Evolutionary conservation across 2,888 invertebrate genomes (phyloP).

Genomic region (Drosophila prolongata): DNA sequence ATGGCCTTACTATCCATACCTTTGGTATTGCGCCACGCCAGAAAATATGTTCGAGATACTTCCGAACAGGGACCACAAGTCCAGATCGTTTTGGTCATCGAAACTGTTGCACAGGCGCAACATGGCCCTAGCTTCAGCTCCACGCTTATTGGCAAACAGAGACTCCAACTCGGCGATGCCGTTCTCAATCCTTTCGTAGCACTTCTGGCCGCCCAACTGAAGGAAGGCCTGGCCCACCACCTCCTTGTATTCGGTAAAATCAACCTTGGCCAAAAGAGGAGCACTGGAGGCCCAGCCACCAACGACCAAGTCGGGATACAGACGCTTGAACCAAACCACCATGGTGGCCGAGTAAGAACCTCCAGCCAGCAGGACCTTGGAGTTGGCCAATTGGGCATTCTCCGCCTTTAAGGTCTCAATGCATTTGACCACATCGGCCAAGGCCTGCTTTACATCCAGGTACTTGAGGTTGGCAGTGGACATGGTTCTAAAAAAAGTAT

Average conservation of each 20-base stretch:
- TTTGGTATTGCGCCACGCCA: constrained; percentile 78
- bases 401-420: constrained; percentile 85
- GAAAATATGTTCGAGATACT: constrained; percentile 79
- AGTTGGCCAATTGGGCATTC: constrained; percentile 78
- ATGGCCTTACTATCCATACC: constrained; percentile 48
- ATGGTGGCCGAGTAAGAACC: constrained; percentile 89
- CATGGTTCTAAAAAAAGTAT: constrained; percentile 84
- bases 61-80: constrained; percentile 81
- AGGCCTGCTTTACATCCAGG: constrained; percentile 87
- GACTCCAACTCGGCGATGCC: constrained; percentile 79
- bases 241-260: constrained; percentile 85
- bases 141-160: constrained; percentile 70
- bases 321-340: constrained; percentile 88
- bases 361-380: constrained; percentile 86
- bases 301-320: constrained; percentile 87
- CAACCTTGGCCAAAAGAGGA: constrained; percentile 87
- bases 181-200: constrained; percentile 81
- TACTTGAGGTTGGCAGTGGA: constrained; percentile 86
- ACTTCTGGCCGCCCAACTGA: constrained; percentile 78
- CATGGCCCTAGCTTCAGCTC: constrained; percentile 76
- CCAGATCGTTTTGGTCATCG: constrained; percentile 76
- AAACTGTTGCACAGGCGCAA: constrained; percentile 81
- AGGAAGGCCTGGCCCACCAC: constrained; percentile 78
- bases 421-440: constrained; percentile 88
- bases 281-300: constrained; percentile 88